Percentiles rank a stretch among this genome's conserved stretches.
Evolutionary conservation across 2,888 invertebrate species (phyloP).

Genomic region (Drosophila algonquin): DNA sequence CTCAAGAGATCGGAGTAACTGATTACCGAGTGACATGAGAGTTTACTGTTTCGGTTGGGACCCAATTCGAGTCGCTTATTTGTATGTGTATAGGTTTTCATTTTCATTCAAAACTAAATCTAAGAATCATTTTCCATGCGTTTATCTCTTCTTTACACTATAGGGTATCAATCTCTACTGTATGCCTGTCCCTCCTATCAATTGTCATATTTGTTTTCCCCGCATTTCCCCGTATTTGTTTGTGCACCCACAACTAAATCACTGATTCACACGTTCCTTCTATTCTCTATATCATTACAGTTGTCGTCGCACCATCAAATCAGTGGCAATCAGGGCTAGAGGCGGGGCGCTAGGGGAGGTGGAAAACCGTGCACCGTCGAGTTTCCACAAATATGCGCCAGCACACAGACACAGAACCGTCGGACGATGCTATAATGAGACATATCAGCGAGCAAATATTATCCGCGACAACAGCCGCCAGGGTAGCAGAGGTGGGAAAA

Average conservation of each 20-base stretch:
- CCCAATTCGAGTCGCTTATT: no score
- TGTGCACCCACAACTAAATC: not conserved
- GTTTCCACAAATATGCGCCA: conserved; percentile 40
- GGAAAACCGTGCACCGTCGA: conserved; percentile 20
- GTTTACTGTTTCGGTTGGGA: no score
- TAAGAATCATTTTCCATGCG: no score
- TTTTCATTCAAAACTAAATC: no score
- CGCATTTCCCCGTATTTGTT: not conserved
- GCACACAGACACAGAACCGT: conserved; percentile 43
- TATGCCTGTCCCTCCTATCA: not conserved
- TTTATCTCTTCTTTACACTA: not conserved
- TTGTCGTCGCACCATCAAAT: conserved; percentile 19
- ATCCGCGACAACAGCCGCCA: conserved; percentile 36
- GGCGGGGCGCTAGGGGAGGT: not conserved
- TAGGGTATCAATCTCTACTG: not conserved
- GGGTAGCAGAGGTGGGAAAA: conserved; percentile 23
- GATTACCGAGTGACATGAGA: no score
- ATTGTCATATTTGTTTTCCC: not conserved
- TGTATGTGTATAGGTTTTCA: no score
- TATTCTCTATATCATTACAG: conserved; percentile 25
- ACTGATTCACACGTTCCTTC: conserved; percentile 1
- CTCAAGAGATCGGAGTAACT: no score
- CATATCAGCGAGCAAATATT: conserved; percentile 70
- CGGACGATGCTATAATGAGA: conserved; percentile 67
- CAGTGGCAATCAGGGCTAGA: conserved; percentile 29